Conservation (phyloP, 2,113 vertebrate species). For the Cheirogaleus medius region DNA sequence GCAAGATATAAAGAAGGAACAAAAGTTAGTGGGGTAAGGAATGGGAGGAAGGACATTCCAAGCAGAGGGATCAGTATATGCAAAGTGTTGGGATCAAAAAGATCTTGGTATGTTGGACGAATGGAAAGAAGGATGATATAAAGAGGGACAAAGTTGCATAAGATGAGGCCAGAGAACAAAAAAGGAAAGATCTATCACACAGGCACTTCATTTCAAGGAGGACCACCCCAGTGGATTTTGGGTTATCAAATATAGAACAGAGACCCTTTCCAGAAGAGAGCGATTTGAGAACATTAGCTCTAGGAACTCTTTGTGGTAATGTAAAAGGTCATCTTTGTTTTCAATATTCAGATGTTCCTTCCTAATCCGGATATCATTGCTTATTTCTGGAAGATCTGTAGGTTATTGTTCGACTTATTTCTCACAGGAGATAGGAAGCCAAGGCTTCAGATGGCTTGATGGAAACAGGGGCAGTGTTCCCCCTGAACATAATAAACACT, state of each 20-base stretch:
- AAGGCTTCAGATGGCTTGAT: neutral
- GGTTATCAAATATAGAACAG: neutral
- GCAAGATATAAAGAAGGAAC: neutral
- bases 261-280: neutral
- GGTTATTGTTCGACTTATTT: neutral
- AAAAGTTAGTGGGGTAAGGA: neutral
- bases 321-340: constrained; percentile 30
- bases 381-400: neutral
- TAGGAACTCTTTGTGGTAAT: neutral
- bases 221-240: neutral
- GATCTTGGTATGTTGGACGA: neutral
- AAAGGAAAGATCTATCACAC: neutral
- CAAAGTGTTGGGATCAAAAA: neutral
- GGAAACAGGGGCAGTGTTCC: too few species aligned
- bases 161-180: neutral
- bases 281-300: neutral
- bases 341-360: neutral
- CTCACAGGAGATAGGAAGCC: neutral
- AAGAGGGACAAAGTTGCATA: neutral
- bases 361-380: neutral
- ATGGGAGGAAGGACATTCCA: neutral
- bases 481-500: neutral
- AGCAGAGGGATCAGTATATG: neutral
- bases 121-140: neutral
- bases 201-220: neutral